A percentile compares a stretch with the other conserved stretches of the same genome.
Conservation (phyloP, 2,888 invertebrate species). For the Tipula lateralis region DNA sequence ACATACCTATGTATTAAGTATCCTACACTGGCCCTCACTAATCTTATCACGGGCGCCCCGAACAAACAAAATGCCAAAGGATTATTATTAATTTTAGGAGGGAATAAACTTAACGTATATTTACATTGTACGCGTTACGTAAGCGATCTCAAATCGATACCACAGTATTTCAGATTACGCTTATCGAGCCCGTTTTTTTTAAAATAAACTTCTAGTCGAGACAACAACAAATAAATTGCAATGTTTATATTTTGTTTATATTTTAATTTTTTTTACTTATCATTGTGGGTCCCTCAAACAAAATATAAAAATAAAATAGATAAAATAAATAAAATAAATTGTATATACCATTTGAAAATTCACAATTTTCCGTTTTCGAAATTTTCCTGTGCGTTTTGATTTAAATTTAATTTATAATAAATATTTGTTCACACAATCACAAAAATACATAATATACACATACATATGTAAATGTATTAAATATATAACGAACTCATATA, state of each 20-base stretch:
- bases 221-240: not conserved
- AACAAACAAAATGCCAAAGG: not conserved
- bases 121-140: not conserved
- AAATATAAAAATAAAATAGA: not conserved
- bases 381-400: not conserved
- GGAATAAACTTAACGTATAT: not conserved
- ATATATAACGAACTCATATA: not conserved
- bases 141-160: not conserved
- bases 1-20: too few relatives aligned
- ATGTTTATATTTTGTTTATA: not conserved
- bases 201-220: not conserved
- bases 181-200: not conserved
- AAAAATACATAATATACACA: not conserved
- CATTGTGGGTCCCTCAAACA: not conserved
- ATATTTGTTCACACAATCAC: slow-evolving; percentile 4
- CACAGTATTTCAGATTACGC: not conserved
- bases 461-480: not conserved
- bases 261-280: not conserved
- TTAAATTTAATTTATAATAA: not conserved
- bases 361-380: not conserved
- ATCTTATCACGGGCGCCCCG: not conserved
- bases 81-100: not conserved
- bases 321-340: not conserved
- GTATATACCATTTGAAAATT: not conserved
- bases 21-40: not conserved